Evolutionary conservation across 2,888 invertebrate species (phyloP), one percentile per base, ranked within the genome.

Genomic region (Clepsis dumicolana): DNA sequence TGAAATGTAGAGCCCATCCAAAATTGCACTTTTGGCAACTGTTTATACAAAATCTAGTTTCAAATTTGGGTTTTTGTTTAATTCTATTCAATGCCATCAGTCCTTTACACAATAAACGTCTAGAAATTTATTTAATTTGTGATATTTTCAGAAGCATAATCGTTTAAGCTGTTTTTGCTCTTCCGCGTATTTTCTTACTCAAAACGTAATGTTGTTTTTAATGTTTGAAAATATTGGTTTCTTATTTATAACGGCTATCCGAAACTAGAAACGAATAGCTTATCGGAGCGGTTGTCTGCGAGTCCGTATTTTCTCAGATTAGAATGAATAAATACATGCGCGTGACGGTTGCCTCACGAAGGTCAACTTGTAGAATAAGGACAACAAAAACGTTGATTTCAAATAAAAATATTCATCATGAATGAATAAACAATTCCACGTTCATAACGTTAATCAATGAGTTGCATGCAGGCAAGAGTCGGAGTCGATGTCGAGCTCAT

Each of bases 401-500:
- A 85, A 86, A 90, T 88, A 88, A 89, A 89, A 91, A 84, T 91
- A 91, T 90, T 87, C 84, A 88, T 89, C 84, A 89, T 92, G 92
- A 93, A 93, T 93, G 93, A 92, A 92, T 91, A 90, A 91, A 90
- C 91, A 92, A 93, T 91, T 92, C 89, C 88, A 90, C 91, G 92
- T 90, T 90, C 91, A 91, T 92, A 91, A 89, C 90, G 90, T 92
- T 91, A 93, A 93, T 93, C 92, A 93, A 93, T 93, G 93, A 92
- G 89, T 92, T 89, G 91, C 91, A 93, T 91, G 92, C 91, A 91
- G 87, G 89, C 90, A 88, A 87, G 84, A 88, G 89, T 83, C 83
- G 78, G 87, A 86, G 83, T 81, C 84, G 88, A 89, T 89, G 90
- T 90, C 88, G 90, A 87, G 90, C 93, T 91, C 93, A 93, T 93